Evolutionary conservation across 2,113 vertebrate genomes (phyloP), one percentile per base, ranked within the genome.

Genomic region (Gymnarchus niloticus): DNA sequence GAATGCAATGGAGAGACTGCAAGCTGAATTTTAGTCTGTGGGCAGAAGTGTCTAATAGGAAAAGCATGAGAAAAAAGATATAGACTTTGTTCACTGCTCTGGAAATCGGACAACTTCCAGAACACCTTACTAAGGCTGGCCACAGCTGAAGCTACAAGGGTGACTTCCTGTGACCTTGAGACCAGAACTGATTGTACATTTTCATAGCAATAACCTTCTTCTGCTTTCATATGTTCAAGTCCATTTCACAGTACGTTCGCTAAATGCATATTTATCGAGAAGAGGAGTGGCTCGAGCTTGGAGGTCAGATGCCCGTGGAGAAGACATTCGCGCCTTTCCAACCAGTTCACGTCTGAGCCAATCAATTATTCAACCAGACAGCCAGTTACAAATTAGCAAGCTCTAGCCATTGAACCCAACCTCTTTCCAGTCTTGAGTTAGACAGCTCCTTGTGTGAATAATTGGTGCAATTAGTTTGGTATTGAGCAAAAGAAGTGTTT

Each of bases 391-490:
- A 94, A 93, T 93, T 91, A 94, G 93, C 92, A 92, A 92, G 92
- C 91, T 88, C 41, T 56, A 17, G 12, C 92, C 92, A 93, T 92
- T 92, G 91, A 92, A 90, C 92, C 90, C 21, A 83, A 41, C 65
- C 33, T 73, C 78, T 83, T 92, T 84, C 85, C 54, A 59, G 93
- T 92, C 93, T 89, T 89, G 90, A 91, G 92, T 92, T 87, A 93
- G 92, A 94, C 93, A 93, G 93, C 92, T 93, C 92, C 93, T 91
- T 91, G 90, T 81, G 92, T 94, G 92, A 94, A 94, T 94, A 94
- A 94, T 94, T 94, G 93, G 93, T 94, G 93, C 93, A 94, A 94
- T 94, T 94, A 94, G 94, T 94, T 94, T 94, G 93, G 92, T 92
- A 93, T 94, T 93, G 93, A 93, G 93, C 92, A 94, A 93, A 94